Percentiles rank a stretch among this genome's conserved stretches.
Conservation (phyloP, 2,113 vertebrate species). For the Phyllostomus discolor region DNA sequence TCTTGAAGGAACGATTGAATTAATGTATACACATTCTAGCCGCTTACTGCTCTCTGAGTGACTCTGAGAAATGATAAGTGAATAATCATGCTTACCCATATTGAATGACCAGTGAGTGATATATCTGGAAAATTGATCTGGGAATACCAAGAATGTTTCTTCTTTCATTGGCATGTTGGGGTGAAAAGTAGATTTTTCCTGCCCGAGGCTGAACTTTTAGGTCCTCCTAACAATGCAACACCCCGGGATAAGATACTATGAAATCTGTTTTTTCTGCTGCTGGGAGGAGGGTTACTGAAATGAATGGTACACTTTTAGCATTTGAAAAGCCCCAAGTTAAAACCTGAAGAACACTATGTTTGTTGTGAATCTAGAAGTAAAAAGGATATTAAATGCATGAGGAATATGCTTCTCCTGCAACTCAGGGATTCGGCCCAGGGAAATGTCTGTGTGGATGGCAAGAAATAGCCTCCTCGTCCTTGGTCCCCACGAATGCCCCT, state of each 20-base stretch:
- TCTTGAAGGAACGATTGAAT: background rate
- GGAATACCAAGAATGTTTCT: background rate
- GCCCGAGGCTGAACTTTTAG: accelerated
- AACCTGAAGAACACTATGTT: background rate
- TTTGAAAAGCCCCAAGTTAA: background rate
- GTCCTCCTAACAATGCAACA: background rate
- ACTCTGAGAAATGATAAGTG: background rate
- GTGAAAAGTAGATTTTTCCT: accelerated
- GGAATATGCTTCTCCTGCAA: background rate
- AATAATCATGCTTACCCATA: accelerated
- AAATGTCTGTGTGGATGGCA: background rate
- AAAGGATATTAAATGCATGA: background rate
- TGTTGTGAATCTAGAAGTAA: background rate
- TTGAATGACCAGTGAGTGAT: background rate
- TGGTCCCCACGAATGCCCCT: background rate
- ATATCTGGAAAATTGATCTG: background rate
- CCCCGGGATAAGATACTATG: background rate
- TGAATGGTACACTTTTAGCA: background rate
- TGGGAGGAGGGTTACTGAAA: background rate
- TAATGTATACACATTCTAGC: background rate
- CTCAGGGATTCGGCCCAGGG: background rate
- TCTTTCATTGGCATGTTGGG: accelerated
- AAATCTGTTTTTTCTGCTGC: background rate
- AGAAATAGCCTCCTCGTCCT: background rate
- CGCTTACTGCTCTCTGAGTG: background rate